Conservation (phyloP, 1,140 invertebrate genomes). For the Nomia melanderi region DNA sequence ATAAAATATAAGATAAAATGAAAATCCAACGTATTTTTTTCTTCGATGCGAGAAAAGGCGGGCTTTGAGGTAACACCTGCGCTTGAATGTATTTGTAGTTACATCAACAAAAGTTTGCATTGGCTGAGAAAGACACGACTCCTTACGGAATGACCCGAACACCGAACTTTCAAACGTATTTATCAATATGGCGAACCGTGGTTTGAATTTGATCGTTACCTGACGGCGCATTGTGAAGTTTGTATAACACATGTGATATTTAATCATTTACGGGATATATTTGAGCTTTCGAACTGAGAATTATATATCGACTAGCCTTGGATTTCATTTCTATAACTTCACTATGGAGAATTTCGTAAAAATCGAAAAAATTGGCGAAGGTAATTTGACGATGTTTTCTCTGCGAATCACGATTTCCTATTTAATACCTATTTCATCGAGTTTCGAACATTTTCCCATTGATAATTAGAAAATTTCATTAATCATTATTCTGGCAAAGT, state of each 20-base stretch:
- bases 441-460: background rate
- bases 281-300: background rate
- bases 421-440: background rate
- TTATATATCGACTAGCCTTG: background rate
- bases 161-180: constrained; percentile 51
- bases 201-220: constrained; percentile 75
- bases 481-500: background rate
- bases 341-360: constrained; percentile 95
- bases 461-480: background rate
- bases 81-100: no score
- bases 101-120: background rate
- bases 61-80: constrained; percentile 2
- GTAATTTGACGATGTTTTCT: constrained; percentile 70
- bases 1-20: no score
- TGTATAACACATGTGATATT: constrained; percentile 9
- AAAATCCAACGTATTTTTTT: no score
- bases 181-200: constrained; percentile 68
- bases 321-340: constrained; percentile 3
- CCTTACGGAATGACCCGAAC: constrained; percentile 25
- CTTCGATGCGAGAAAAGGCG: no score
- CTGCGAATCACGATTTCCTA: background rate
- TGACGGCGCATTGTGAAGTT: constrained; percentile 29
- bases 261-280: background rate
- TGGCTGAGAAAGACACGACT: constrained; percentile 29
- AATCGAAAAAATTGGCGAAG: constrained; percentile 98